Percentiles rank a stretch among this genome's conserved stretches.
These are phyloP conservation scores for Octodon degus DNA, from an alignment of 2,113 vertebrate species.

Conservation along the genomic window DNA sequence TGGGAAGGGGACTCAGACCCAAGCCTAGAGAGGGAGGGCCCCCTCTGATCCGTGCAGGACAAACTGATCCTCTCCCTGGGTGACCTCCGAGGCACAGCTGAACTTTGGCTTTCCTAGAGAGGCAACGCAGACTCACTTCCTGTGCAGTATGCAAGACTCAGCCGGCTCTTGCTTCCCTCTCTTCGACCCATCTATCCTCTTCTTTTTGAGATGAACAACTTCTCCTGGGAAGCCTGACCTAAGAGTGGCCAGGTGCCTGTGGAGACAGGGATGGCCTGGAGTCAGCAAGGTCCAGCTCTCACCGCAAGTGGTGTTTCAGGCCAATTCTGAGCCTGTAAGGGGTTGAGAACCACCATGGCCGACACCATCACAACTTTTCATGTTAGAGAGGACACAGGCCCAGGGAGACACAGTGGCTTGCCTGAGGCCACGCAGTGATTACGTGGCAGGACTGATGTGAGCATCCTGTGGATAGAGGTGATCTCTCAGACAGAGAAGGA, in stretches of 20 bases:
- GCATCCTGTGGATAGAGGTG: neutral
- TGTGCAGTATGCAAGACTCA: neutral
- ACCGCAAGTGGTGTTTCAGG: neutral
- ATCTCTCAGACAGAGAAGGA: neutral
- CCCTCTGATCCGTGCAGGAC: neutral
- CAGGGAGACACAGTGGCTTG: neutral
- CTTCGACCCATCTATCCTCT: neutral
- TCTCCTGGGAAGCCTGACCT: neutral
- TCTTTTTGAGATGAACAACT: neutral
- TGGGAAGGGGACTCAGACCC: neutral
- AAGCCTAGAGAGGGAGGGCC: neutral
- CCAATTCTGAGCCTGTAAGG: neutral
- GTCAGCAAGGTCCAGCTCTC: neutral
- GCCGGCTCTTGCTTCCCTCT: neutral
- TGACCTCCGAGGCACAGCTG: neutral
- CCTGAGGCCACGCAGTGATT: neutral
- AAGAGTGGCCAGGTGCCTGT: neutral
- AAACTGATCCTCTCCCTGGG: neutral
- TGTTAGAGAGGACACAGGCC: neutral
- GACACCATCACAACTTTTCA: neutral
- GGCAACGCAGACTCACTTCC: neutral
- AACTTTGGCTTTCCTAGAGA: neutral
- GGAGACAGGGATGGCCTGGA: neutral
- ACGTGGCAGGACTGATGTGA: neutral
- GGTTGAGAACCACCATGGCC: neutral